Evolutionary conservation across 1,140 invertebrate genomes (phyloP).

Genomic region (Micrasema minimum): DNA sequence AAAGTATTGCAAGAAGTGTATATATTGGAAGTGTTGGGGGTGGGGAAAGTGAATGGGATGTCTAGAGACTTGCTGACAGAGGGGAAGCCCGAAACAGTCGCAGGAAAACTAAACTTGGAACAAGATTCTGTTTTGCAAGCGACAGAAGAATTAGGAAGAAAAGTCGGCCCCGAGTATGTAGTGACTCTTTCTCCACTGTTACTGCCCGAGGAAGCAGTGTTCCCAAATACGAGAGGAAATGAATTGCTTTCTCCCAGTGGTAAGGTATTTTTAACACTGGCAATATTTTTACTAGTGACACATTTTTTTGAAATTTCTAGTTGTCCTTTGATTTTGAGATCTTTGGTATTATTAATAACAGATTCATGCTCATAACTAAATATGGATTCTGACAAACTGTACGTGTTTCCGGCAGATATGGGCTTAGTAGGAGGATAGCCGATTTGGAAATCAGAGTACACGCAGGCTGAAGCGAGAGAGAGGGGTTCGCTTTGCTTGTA

Average conservation of each 20-base stretch:
- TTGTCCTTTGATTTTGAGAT: conserved; percentile 18
- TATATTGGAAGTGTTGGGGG: conserved; percentile 41
- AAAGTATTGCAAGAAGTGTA: conserved; percentile 50
- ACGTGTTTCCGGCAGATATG: conserved; percentile 20
- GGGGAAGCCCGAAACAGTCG: conserved; percentile 42
- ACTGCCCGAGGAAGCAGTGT: conserved; percentile 16
- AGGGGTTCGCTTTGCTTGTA: conserved; percentile 1
- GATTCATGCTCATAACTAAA: conserved; percentile 50
- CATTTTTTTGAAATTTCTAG: conserved; percentile 32
- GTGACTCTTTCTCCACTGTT: conserved; percentile 40
- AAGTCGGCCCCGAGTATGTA: conserved; percentile 18
- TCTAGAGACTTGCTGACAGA: conserved; percentile 39
- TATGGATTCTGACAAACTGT: conserved; percentile 43
- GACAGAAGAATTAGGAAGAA: neutral
- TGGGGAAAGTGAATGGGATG: conserved; percentile 36
- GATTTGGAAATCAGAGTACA: conserved; percentile 37
- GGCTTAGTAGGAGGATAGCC: conserved; percentile 45
- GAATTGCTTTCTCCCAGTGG: conserved; percentile 20
- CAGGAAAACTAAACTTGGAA: conserved; percentile 42
- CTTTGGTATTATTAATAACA: conserved; percentile 42
- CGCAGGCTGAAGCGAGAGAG: conserved; percentile 39
- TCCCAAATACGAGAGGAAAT: conserved; percentile 17
- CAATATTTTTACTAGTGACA: conserved; percentile 38
- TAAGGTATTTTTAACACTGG: conserved; percentile 35
- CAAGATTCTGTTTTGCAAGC: conserved; percentile 44